Evolutionary conservation across 2,797 vertebrate species (phyloP).

Genomic region (Cynodonichthys magdalenae): DNA sequence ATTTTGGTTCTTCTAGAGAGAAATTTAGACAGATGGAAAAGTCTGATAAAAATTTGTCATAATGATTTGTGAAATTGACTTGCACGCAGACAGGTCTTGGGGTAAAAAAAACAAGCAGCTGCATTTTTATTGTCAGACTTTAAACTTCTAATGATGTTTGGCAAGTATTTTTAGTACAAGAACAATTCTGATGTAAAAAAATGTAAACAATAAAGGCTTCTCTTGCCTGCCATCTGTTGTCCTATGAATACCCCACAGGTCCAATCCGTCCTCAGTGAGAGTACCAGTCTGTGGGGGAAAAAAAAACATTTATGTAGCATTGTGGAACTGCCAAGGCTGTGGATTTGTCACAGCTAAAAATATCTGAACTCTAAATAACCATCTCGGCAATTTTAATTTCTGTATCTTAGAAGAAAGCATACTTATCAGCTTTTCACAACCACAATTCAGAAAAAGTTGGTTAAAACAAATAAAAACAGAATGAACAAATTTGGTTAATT

Average conservation of each 20-base stretch:
- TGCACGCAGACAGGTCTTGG: not conserved
- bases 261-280: constrained; percentile 94
- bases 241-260: constrained; percentile 93
- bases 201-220: not conserved
- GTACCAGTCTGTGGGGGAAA: constrained; percentile 88
- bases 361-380: too few relatives aligned
- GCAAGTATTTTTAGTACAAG: not conserved
- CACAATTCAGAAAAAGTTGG: too few relatives aligned
- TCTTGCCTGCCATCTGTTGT: constrained; percentile 83
- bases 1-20: not conserved
- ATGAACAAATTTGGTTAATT: too few relatives aligned
- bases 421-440: too few relatives aligned
- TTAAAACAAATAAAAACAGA: too few relatives aligned
- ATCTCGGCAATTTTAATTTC: too few relatives aligned
- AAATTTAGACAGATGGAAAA: not conserved
- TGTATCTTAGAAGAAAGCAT: too few relatives aligned
- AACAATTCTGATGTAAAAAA: not conserved
- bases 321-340: too few relatives aligned
- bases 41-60: not conserved
- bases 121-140: not conserved
- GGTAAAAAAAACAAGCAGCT: not conserved
- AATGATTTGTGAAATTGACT: not conserved
- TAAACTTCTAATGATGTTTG: not conserved
- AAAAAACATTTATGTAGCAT: not conserved
- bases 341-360: not conserved